These are phyloP conservation scores for Drosophila barbarae DNA, from an alignment of 2,888 invertebrate genomes.

Conservation along the genomic window DNA sequence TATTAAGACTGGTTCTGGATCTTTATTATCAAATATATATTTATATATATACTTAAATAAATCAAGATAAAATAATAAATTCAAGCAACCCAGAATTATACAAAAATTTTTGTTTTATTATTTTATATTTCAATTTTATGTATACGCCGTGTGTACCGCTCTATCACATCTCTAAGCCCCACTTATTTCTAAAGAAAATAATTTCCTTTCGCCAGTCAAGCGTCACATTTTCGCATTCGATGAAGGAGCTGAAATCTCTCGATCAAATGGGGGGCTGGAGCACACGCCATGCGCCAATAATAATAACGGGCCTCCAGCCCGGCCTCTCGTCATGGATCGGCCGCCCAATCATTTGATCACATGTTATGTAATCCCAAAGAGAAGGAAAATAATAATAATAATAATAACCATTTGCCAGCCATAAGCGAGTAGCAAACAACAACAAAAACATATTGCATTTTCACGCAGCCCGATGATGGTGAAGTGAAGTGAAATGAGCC, in stretches of 20 bases:
- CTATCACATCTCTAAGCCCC: background rate
- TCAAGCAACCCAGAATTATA: background rate
- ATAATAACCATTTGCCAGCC: conserved; percentile 44
- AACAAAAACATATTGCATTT: conserved; percentile 54
- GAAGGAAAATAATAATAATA: conserved; percentile 30
- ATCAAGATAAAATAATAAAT: too few species aligned
- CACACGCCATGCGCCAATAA: conserved; percentile 40
- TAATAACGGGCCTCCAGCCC: conserved; percentile 36
- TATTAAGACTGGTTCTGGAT: background rate
- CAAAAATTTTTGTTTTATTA: background rate
- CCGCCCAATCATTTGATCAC: conserved; percentile 45
- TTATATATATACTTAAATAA: background rate
- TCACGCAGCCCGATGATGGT: conserved; percentile 52
- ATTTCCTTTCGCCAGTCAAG: conserved; percentile 39
- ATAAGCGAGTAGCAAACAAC: conserved; percentile 4
- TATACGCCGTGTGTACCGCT: conserved; percentile 12
- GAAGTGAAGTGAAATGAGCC: conserved; percentile 53
- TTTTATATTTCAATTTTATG: background rate
- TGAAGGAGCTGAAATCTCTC: conserved; percentile 36
- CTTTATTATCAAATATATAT: background rate
- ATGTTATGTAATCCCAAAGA: conserved; percentile 51
- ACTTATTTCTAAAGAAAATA: conserved; percentile 10
- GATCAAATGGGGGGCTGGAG: conserved; percentile 1
- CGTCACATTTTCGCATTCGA: conserved; percentile 24
- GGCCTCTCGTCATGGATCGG: conserved; percentile 21